Evolutionary conservation across 1,140 invertebrate genomes (phyloP).

Genomic region (Drosophila biarmipes): DNA sequence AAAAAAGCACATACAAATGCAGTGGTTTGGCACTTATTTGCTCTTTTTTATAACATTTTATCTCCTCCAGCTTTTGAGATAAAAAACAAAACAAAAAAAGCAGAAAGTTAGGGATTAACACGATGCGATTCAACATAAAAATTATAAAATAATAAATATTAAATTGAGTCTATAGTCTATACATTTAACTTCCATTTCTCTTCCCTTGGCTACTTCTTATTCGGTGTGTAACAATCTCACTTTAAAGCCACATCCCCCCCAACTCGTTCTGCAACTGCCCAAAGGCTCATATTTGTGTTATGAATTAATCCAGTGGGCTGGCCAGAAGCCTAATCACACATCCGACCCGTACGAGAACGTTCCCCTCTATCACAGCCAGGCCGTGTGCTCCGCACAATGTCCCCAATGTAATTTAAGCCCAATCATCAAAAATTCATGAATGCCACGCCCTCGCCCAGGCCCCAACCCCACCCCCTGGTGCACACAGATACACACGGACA

Average conservation of each 20-base stretch:
- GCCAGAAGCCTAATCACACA: background rate
- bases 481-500: background rate
- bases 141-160: no score
- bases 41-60: no score
- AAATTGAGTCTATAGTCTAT: no score
- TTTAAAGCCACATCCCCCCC: no score
- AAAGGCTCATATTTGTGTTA: background rate
- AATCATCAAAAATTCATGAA: conserved; percentile 31
- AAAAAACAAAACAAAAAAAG: no score
- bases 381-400: conserved; percentile 9
- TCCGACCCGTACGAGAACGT: conserved; percentile 1
- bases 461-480: background rate
- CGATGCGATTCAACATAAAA: no score
- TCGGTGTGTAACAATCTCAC: no score
- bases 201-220: no score
- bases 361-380: background rate
- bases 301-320: background rate
- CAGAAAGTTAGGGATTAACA: no score
- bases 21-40: background rate
- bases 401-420: conserved; percentile 43
- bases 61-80: no score
- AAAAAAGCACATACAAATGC: conserved; percentile 4
- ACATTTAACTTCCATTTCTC: no score
- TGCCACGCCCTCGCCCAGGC: conserved; percentile 30
- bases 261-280: background rate